Evolutionary conservation across 2,888 invertebrate genomes (phyloP), one percentile per base, ranked within the genome.

Genomic region (Brassicogethes aeneus): DNA sequence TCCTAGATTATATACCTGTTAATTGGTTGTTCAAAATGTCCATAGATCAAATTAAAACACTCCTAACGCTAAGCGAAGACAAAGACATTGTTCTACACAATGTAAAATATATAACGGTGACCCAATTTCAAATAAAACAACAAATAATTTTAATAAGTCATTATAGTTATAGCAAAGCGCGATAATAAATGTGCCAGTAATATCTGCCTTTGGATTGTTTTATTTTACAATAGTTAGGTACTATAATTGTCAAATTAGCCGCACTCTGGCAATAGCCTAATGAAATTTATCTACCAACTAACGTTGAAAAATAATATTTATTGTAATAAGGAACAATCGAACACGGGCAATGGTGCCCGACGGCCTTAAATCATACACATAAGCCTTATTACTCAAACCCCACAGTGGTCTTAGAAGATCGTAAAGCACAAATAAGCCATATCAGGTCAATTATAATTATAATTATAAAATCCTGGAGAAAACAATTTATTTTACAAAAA

Each of bases 111-210:
- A 13, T 32, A 23, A 37, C 37, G 10, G 37, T 40, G 43, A 44
- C 43, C 43, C 36, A 37, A 44, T 44, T 44, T 41, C 16, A 23
- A 7, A 38, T 34, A 44, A 41, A 41, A 40, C 35, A 36, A 44
- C 3, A 41, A 41, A 37, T 34, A 40, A 44, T 44, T 44, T 40
- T 44, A 44, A 44, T 44, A 44, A 44, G 31, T 44, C 40, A 44
- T 44, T 44, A 44, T 44, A 41, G 31, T 40, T 32, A 12, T 32
- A 23, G 10, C 23, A 10, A 23, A 7, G 12, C 12, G 5, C 14
- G 32, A 13, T 32, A 32, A 13, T 32, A 32, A 32, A 32, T 32
- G 12, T 3, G 14, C 14, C 3, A 10, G 32, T 32, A 12, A 32
- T 23, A 23, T 23, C 23, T 23, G 23, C 23, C 23, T 23, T 23